Conservation (phyloP, 2,113 vertebrate genomes). For the Procavia capensis region DNA sequence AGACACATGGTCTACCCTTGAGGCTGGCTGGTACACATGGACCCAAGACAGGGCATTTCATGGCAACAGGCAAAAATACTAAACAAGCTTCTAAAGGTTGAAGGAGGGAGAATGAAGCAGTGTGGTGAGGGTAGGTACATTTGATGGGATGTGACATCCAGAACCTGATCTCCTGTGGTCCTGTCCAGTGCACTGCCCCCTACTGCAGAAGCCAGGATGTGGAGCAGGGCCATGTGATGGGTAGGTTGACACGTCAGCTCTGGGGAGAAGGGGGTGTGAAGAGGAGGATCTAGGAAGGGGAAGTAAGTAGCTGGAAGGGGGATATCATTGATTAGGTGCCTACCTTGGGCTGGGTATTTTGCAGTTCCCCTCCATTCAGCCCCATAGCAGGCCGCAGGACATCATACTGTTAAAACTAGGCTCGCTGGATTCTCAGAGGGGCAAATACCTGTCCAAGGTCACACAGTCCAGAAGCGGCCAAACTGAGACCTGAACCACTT, state of each 20-base stretch:
- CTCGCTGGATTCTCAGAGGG: not conserved
- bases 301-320: not conserved
- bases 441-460: not conserved
- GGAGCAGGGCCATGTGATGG: not conserved
- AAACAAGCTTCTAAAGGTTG: not conserved
- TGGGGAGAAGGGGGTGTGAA: fast-evolving
- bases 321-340: not conserved
- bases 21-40: not conserved
- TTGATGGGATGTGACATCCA: not conserved
- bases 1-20: fast-evolving
- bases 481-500: not conserved
- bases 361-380: too few relatives aligned
- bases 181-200: too few relatives aligned
- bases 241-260: not conserved
- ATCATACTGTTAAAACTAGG: not conserved
- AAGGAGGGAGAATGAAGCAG: not conserved
- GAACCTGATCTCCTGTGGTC: not conserved
- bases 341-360: not conserved
- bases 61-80: not conserved
- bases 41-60: not conserved
- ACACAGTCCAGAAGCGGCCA: not conserved
- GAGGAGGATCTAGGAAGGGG: too few relatives aligned
- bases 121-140: fast-evolving
- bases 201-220: fast-evolving
- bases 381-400: not conserved